Evolutionary conservation across 2,113 vertebrate species (phyloP), one percentile per base, ranked within the genome.

Genomic region (Nycticebus coucang): DNA sequence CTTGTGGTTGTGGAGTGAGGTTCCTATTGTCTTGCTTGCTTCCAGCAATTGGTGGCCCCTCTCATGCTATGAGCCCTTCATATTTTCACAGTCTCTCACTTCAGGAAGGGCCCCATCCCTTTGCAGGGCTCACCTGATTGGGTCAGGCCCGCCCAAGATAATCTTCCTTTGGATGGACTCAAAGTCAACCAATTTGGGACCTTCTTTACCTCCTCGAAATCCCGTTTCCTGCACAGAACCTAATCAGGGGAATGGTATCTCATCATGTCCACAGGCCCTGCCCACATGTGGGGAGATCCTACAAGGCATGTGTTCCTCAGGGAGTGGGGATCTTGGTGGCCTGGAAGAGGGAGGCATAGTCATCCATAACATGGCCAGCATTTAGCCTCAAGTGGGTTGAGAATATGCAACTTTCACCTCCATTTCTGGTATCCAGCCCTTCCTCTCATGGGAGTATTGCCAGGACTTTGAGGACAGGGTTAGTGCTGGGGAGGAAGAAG

Each of bases 221-320:
- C n/a, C 53, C 28, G 71, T 66, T 69, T 18, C 37, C 2, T n/a
- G 41, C 3, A 30, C 57, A 62, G 24, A 28, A 9, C 18, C n/a
- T 62, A 3, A 24, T 22, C 59, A 11, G 57, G 66, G 57, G 13
- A 21, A 28, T 33, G 19, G 9, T 18, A 10, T 53, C 50, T 37
- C 26, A 9, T 10, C 53, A 2, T 2, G 0, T 7, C 57, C 66
- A 64, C 50, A 26, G 19, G 57, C 12, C n/a, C 74, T 74, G 66
- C 18, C 57, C 68, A 41, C 17, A 37, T 35, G 7, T 1, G 26
- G 3, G 26, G n/a, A 21, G 50, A 10, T 62, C 45, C 33, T 37
- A 7, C 19, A 15, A 0, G 4, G 26, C 0, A 0, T 33, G 9
- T 45, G 9, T 45, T 59, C 68, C 10, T 3, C 64, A 10, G 26